phyloP scores from a whole-genome alignment of 2,797 vertebrate genomes.

The Anguilla marmorata region DNA sequence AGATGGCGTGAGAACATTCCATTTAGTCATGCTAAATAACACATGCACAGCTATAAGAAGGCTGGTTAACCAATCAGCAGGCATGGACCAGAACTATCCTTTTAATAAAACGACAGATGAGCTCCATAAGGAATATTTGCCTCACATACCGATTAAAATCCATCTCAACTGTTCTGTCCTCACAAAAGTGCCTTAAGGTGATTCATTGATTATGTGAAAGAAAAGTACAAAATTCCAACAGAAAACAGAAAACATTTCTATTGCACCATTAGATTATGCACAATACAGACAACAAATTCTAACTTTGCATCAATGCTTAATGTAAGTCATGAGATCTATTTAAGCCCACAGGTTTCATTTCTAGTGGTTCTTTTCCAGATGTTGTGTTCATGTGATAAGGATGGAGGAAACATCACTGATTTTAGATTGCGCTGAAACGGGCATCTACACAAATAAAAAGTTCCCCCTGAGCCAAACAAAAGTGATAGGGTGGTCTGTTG shows the following conservation, averaged over 20 bases:
- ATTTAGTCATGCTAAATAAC: no score
- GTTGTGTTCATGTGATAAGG: constrained; percentile 4
- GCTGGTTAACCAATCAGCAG: background rate
- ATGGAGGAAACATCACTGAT: background rate
- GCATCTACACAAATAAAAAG: background rate
- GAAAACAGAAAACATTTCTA: background rate
- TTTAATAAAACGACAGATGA: background rate
- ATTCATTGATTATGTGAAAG: background rate
- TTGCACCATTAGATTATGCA: background rate
- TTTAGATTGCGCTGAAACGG: background rate
- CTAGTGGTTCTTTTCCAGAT: constrained; percentile 21
- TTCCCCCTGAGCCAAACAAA: background rate
- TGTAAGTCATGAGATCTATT: background rate
- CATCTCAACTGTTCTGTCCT: background rate
- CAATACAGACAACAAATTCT: background rate
- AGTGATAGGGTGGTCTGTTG: background rate
- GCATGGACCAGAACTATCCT: background rate
- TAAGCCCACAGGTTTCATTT: background rate
- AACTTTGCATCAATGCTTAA: background rate
- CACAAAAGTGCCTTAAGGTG: background rate
- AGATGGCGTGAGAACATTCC: no score
- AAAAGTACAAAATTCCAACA: background rate
- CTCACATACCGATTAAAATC: background rate
- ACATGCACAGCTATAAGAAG: background rate
- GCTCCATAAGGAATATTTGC: background rate